phyloP scores from a whole-genome alignment of 1,140 invertebrate species.

The Radopholus similis region DNA sequence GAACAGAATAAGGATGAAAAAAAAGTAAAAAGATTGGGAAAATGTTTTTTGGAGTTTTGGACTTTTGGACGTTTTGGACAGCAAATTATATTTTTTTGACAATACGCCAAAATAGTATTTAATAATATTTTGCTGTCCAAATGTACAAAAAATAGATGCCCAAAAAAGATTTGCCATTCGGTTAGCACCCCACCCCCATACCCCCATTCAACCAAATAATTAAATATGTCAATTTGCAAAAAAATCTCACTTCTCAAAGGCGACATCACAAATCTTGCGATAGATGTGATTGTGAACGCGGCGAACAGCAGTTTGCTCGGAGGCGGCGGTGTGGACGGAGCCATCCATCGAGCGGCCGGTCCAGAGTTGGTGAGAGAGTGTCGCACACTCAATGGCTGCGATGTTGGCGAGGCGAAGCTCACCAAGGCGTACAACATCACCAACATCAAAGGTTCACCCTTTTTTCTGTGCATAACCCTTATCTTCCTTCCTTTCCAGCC shows the following conservation, averaged over 20 bases:
- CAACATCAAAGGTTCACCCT: conserved; percentile 28
- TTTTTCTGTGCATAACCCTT: neutral
- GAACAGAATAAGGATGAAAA: no score
- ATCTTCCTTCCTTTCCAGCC: conserved; percentile 11
- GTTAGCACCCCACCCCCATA: no score
- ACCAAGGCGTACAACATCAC: conserved; percentile 33
- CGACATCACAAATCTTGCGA: conserved; percentile 24
- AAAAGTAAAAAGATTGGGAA: no score
- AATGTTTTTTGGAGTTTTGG: no score
- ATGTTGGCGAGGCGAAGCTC: conserved; percentile 28
- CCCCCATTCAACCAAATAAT: no score
- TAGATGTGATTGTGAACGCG: conserved; percentile 32
- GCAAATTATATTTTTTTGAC: no score
- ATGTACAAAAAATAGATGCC: no score
- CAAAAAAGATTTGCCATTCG: no score
- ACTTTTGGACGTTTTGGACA: no score
- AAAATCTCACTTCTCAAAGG: conserved; percentile 21
- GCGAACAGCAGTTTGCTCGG: conserved; percentile 26
- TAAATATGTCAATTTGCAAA: neutral
- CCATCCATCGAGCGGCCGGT: conserved; percentile 29
- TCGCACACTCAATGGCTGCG: conserved; percentile 15
- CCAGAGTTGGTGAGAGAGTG: conserved; percentile 21
- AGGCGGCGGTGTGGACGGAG: conserved; percentile 28
- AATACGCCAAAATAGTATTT: no score
- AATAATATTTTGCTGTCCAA: no score